Evolutionary conservation across 2,113 vertebrate genomes (phyloP).

Genomic region (Oryzias celebensis): DNA sequence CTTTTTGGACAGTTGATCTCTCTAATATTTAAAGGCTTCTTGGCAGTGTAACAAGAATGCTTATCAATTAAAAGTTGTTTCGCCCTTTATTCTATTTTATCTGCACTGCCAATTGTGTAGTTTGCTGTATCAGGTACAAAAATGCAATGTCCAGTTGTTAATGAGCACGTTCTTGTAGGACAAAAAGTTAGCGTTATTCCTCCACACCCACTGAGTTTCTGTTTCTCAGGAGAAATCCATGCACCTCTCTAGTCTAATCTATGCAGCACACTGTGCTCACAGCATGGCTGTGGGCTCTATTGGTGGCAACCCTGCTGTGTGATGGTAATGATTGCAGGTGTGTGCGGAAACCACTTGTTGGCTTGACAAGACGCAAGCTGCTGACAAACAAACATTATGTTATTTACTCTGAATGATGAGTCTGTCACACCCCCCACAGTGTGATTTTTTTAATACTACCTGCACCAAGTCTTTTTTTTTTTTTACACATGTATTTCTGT

Average conservation of each 20-base stretch:
- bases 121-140: not conserved
- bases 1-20: too few species aligned
- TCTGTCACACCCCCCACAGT: constrained; percentile 38
- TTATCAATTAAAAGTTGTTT: too few species aligned
- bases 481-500: constrained; percentile 4
- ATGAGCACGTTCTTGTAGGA: not conserved
- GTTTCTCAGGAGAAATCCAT: constrained; percentile 31
- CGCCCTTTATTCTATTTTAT: too few species aligned
- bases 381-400: constrained; percentile 40
- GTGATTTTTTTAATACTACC: constrained; percentile 34
- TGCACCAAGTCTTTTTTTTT: constrained; percentile 16
- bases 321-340: constrained; percentile 66
- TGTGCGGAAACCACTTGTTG: constrained; percentile 67
- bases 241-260: constrained; percentile 42
- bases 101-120: not conserved
- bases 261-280: constrained; percentile 51
- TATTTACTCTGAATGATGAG: constrained; percentile 48
- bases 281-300: constrained; percentile 56
- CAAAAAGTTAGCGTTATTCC: not conserved
- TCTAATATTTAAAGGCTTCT: too few species aligned
- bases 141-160: not conserved
- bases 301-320: constrained; percentile 54
- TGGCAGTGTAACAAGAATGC: too few species aligned
- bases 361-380: constrained; percentile 47
- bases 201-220: constrained; percentile 11